Evolutionary conservation across 2,888 invertebrate genomes (phyloP), one percentile per base, ranked within the genome.

Genomic region (Diarsia brunnea): DNA sequence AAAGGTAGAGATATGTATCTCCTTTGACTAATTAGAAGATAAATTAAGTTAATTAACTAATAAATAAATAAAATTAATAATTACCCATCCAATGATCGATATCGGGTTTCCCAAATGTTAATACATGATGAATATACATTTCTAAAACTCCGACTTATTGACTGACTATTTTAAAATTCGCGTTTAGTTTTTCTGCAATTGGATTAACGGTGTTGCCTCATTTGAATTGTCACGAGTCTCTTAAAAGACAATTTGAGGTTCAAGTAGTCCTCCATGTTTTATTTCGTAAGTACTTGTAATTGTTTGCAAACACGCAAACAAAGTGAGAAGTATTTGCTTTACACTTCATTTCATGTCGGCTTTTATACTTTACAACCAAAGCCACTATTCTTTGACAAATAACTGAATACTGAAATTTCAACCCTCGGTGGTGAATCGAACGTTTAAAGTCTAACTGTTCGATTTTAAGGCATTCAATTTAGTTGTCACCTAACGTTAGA

Each of bases 231-330:
- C 84, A 79, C 74, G 81, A 88, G 76, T 47, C 79, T 79, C 87
- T 87, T 82, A 21, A 87, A 75, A 84, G 66, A 51, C 68, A 78
- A 82, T 85, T 82, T 85, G 69, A n/a, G 24, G 68, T 81, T 84
- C 77, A 74, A 87, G 79, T 73, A 79, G 80, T 87, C 82, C 81
- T 89, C 87, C 38, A 61, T 90, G 87, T 90, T 90, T 88, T 84
- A 84, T 87, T 84, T 27, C 12, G 31, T 21, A 60, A 60, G 61
- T 64, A 68, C 81, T 81, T 71, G 81, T 90, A 90, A 92, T 93
- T 93, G 93, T 93, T 92, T 91, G 89, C 91, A 88, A 73, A 90
- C 91, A 91, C 85, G 89, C 91, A 90, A 94, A 95, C 92, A 94
- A 90, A 89, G 82, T 76, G 60, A 19, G 68, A 75, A 88, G 81